Evolutionary conservation across 2,888 invertebrate species (phyloP).

Genomic region (Oegoconia quadripuncta): DNA sequence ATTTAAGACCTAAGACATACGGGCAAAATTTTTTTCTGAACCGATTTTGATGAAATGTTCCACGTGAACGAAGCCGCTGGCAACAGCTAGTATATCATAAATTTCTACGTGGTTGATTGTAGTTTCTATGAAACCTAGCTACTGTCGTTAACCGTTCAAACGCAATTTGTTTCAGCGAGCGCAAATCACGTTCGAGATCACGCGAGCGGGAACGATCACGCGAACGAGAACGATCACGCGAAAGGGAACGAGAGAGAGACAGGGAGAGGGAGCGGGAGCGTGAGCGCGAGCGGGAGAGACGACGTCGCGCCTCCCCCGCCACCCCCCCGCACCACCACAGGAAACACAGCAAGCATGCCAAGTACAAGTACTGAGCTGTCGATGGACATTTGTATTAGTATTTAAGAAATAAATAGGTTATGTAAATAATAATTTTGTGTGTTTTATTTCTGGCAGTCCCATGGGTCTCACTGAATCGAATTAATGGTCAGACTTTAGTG

Average conservation of each 20-base stretch:
- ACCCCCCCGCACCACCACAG: constrained; percentile 63
- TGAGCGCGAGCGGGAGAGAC: constrained; percentile 44
- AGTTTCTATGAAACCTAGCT: no score
- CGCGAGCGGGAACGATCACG: constrained; percentile 48
- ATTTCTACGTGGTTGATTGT: no score
- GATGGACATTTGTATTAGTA: constrained; percentile 11
- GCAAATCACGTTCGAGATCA: constrained; percentile 57
- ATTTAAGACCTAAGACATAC: no score
- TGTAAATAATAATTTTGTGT: constrained; percentile 6
- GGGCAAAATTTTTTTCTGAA: no score
- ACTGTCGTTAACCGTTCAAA: no score
- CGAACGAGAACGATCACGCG: constrained; percentile 37
- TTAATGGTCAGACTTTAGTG: no score
- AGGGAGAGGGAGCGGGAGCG: constrained; percentile 43
- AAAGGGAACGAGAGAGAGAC: constrained; percentile 35
- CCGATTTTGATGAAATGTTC: no score
- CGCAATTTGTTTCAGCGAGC: constrained; percentile 37
- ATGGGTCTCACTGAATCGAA: no score
- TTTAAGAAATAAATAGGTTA: constrained; percentile 3
- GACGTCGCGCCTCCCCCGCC: constrained; percentile 55
- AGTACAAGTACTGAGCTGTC: constrained; percentile 60
- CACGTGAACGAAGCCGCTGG: no score
- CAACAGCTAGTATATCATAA: no score
- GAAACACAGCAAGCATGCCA: constrained; percentile 64
- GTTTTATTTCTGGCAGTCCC: no score